These are phyloP conservation scores for Bubo bubo DNA, from an alignment of 2,113 vertebrate genomes.

Conservation along the genomic window DNA sequence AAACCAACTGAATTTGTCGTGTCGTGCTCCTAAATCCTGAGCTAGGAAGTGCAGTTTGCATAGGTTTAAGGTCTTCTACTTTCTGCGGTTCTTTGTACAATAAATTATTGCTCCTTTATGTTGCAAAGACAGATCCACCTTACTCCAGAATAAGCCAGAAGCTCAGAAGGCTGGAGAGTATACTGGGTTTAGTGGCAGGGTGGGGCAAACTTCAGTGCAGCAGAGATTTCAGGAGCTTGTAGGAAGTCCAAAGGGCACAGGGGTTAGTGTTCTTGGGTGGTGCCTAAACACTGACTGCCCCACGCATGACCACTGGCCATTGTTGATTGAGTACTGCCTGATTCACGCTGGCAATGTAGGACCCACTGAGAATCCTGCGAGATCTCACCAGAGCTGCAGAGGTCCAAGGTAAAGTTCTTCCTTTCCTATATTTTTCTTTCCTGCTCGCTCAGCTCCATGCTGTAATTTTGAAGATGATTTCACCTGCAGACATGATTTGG, in stretches of 20 bases:
- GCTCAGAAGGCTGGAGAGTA: neutral
- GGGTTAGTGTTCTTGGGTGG: conserved; percentile 22
- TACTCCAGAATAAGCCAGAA: neutral
- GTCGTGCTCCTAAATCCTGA: neutral
- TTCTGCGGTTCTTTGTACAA: neutral
- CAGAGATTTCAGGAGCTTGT: conserved; percentile 16
- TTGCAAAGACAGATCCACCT: neutral
- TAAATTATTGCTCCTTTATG: neutral
- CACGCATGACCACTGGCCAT: neutral
- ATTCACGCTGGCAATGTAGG: neutral
- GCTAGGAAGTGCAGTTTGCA: neutral
- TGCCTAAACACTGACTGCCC: neutral
- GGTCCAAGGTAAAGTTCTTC: conserved; percentile 35
- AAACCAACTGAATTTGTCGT: neutral
- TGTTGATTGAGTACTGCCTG: neutral
- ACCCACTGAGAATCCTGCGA: neutral
- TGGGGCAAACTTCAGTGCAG: neutral
- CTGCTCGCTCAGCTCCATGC: neutral
- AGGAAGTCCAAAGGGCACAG: conserved; percentile 48
- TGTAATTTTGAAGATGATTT: neutral
- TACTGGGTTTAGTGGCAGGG: neutral
- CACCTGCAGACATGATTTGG: neutral
- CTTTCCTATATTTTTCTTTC: neutral
- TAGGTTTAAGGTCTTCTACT: neutral
- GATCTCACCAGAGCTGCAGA: neutral